Conservation (phyloP, 2,113 vertebrate species). For the Sebastes schlegelii region DNA sequence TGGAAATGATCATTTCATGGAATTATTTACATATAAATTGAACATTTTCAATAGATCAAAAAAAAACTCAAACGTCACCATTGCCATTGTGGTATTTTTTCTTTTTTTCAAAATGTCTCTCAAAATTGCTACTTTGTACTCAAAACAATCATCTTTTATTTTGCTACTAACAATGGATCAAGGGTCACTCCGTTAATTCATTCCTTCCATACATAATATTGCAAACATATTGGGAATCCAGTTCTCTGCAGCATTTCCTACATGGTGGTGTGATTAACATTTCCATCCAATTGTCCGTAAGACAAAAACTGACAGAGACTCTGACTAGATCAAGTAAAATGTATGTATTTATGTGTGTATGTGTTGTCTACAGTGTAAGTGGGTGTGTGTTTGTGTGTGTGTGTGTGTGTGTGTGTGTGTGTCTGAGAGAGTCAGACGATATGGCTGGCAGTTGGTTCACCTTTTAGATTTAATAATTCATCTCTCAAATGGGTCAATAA, state of each 20-base stretch:
- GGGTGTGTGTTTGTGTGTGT: conserved; percentile 4
- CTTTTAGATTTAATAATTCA: conserved; percentile 58
- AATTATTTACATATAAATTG: not conserved
- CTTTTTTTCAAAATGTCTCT: not conserved
- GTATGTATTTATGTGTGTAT: conserved; percentile 6
- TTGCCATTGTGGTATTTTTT: too few relatives aligned
- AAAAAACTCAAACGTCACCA: too few relatives aligned
- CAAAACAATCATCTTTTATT: not conserved
- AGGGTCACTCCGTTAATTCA: not conserved
- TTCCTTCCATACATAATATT: not conserved
- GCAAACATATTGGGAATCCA: not conserved
- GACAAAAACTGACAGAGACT: not conserved
- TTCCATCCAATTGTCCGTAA: not conserved
- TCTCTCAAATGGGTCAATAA: conserved; percentile 63
- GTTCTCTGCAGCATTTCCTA: not conserved
- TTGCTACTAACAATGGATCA: not conserved
- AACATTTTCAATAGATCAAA: not conserved
- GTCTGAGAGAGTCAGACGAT: not conserved
- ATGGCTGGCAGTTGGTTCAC: conserved; percentile 42
- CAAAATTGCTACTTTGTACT: not conserved
- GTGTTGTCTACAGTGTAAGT: not conserved
- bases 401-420: conserved; percentile 1
- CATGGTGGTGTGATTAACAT: not conserved
- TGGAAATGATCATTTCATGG: not conserved
- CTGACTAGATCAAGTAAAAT: conserved; percentile 3